Base-by-base conservation (phyloP, 2,113 vertebrate genomes). In the Podocnemis expansa region DNA sequence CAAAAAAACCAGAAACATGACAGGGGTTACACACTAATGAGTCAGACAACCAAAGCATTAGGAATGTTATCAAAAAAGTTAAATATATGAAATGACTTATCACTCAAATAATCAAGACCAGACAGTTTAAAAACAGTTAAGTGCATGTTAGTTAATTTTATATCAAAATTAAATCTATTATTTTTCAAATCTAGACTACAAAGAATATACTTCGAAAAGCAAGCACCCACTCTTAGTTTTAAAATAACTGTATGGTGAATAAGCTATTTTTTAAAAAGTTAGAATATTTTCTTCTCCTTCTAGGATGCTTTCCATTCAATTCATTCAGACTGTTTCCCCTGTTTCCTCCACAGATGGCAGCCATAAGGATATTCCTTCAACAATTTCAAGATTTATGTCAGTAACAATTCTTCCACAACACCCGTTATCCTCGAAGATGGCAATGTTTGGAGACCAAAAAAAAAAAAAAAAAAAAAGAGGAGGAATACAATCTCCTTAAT, bases 141-240 rank as follows among this genome's bases (percentile, higher is more conserved):
- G 14, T 43, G 88, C 79, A 89, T 55, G 58, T 79, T 27, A 25
- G 31, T 52, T 90, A 47, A 47, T 47, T 47, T 47, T 47, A 47
- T 47, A 47, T 47, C 47, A 81, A 95, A 49, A 60, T 4, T 88
- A 94, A 93, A 55, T 29, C 95, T 70, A 87, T 19, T n/a, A 79
- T 2, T 89, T 95, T 34, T 54, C 34, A 80, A 80, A 67, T 8
- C 10, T 7, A 79, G 19, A 3, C 87, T 78, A 38, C 5, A 87
- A 83, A 87, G 21, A 5, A 34, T 38, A 22, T 73, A 22, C 21
- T 21, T 87, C 16, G 58, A 86, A 73, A 88, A 82, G 83, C 3
- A 91, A 67, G 24, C 21, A 19, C 87, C 76, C 52, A 45, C 8
- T 89, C 13, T 11, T 82, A 87, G 16, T 41, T n/a, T 49, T 73